Conservation (phyloP, 1,140 invertebrate genomes). For the Drosophila varians region DNA sequence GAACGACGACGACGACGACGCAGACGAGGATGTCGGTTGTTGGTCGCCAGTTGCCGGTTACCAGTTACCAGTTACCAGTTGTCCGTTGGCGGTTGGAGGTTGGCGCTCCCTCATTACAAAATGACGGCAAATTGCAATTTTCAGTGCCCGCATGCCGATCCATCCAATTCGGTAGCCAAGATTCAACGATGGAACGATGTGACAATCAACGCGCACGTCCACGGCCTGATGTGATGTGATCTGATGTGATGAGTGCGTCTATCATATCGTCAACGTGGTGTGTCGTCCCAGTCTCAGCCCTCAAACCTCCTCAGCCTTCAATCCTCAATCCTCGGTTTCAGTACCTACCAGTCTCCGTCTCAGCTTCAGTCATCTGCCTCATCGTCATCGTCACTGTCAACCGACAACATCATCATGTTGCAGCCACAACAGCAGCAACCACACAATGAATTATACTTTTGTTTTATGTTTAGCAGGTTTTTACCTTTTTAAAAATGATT, state of each 20-base stretch:
- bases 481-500: neutral
- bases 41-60: conserved; percentile 5
- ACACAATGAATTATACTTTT: conserved; percentile 11
- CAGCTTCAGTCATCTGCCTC: conserved; percentile 26
- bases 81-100: conserved; percentile 4
- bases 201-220: conserved; percentile 80
- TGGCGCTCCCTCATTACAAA: conserved; percentile 77
- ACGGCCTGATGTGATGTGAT: conserved; percentile 76
- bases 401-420: conserved; percentile 51
- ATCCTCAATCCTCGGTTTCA: neutral
- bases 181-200: conserved; percentile 50
- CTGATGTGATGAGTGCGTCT: conserved; percentile 81
- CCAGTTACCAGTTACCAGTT: conserved; percentile 30
- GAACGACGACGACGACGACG: conserved; percentile 48
- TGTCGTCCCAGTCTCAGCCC: conserved; percentile 15
- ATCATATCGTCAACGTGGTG: conserved; percentile 76
- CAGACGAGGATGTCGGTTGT: conserved; percentile 14
- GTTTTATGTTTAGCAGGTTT: neutral
- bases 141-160: conserved; percentile 74
- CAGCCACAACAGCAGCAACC: conserved; percentile 29
- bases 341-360: conserved; percentile 10
- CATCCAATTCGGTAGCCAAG: conserved; percentile 54
- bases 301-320: conserved; percentile 25
- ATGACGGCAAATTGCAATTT: conserved; percentile 82
- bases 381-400: conserved; percentile 17